phyloP scores from a whole-genome alignment of 2,797 vertebrate genomes.

The Catostomus latipinnis region DNA sequence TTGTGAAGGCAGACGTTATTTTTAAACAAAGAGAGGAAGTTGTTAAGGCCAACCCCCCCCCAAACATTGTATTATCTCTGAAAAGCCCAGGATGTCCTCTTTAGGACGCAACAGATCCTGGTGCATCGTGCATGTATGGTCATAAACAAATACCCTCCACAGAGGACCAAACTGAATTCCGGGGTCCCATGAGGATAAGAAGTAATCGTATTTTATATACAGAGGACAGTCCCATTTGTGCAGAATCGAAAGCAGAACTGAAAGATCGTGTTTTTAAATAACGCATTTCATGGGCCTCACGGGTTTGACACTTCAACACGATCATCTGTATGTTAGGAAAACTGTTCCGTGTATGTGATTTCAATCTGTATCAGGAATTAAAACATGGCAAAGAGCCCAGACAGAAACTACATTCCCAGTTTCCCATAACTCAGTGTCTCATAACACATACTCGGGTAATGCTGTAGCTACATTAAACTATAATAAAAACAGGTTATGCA shows the following conservation, averaged over 20 bases:
- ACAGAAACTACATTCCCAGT: not conserved
- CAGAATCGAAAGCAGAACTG: constrained; percentile 44
- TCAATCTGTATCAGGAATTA: not conserved
- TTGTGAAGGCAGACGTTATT: not conserved
- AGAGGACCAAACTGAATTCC: not conserved
- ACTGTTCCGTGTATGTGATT: not conserved
- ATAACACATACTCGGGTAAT: not conserved
- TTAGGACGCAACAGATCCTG: not conserved
- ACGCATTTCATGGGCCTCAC: not conserved
- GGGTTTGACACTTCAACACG: not conserved
- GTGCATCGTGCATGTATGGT: too few species aligned
- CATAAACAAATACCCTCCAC: not conserved
- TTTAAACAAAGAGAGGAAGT: not conserved
- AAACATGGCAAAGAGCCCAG: constrained; percentile 15
- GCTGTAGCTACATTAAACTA: not conserved
- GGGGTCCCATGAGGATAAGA: not conserved
- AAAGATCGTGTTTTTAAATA: not conserved
- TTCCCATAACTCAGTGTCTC: not conserved
- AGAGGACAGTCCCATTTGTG: not conserved
- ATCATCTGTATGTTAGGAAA: not conserved
- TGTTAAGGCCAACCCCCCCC: not conserved
- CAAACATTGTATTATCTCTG: not conserved
- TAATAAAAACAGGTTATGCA: too few species aligned
- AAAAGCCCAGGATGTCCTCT: not conserved
- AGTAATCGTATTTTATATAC: not conserved